A percentile compares a stretch with the other conserved stretches of the same genome.
Conservation (phyloP, 2,888 invertebrate genomes). For the Epinotia nisella region DNA sequence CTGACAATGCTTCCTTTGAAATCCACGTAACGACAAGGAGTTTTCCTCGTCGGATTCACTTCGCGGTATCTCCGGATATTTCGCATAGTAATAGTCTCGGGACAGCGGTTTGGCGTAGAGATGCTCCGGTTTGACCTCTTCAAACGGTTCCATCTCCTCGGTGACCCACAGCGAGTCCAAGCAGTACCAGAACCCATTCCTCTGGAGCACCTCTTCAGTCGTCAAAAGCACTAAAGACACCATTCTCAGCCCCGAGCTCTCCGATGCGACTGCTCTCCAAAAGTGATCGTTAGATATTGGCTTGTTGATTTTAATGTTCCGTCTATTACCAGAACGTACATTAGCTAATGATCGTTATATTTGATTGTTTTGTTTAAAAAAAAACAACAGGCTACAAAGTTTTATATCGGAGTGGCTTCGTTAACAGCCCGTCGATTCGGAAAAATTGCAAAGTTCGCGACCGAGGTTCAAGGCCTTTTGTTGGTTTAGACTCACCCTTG, state of each 20-base stretch:
- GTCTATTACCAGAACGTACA: conserved; percentile 21
- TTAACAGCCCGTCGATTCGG: conserved; percentile 50
- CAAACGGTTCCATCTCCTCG: conserved; percentile 77
- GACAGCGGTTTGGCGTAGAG: conserved; percentile 70
- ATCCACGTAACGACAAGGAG: conserved; percentile 69
- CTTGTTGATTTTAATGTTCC: conserved; percentile 17
- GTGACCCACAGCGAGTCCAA: conserved; percentile 74
- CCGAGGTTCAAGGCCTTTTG: conserved; percentile 49
- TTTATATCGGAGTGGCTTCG: conserved; percentile 5
- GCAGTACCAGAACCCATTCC: conserved; percentile 74
- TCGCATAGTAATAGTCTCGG: conserved; percentile 74
- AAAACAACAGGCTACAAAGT: conserved; percentile 13
- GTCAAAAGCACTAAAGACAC: conserved; percentile 74
- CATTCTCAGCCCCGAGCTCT: conserved; percentile 56
- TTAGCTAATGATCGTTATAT: conserved; percentile 34
- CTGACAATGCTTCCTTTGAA: conserved; percentile 68
- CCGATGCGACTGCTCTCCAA: conserved; percentile 47
- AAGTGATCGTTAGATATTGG: conserved; percentile 12
- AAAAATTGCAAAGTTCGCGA: conserved; percentile 51
- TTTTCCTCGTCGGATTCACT: conserved; percentile 80
- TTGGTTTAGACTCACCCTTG: conserved; percentile 74
- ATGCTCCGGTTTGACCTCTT: conserved; percentile 72
- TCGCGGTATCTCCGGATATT: conserved; percentile 74
- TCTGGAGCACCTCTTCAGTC: conserved; percentile 75
- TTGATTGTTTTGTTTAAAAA: conserved; percentile 36